Percentiles rank a stretch among this genome's conserved stretches.
These are phyloP conservation scores for Epistrophe eligans DNA, from an alignment of 2,888 invertebrate genomes.

Conservation along the genomic window DNA sequence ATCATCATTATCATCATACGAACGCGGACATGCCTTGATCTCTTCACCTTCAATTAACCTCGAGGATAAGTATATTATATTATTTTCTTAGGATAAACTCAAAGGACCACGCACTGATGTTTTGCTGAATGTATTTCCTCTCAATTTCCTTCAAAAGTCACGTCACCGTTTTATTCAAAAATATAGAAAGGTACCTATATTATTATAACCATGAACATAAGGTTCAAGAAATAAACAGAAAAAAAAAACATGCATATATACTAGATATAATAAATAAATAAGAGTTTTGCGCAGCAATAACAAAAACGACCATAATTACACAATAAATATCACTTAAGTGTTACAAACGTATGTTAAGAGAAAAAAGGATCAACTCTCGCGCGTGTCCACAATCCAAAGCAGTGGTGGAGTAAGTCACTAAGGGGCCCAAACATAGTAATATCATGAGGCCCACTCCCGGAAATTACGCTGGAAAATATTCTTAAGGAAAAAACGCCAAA, in stretches of 20 bases:
- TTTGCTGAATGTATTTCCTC: background rate
- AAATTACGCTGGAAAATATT: no score
- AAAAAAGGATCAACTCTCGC: constrained; percentile 66
- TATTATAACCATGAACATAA: constrained; percentile 23
- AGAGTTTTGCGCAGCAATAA: constrained; percentile 68
- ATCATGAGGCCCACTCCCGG: no score
- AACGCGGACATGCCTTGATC: constrained; percentile 50
- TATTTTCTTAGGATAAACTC: constrained; percentile 60
- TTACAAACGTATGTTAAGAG: constrained; percentile 41
- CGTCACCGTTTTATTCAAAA: constrained; percentile 34
- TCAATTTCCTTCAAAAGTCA: constrained; percentile 58
- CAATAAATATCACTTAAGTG: constrained; percentile 73
- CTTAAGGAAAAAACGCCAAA: no score
- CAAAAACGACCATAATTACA: constrained; percentile 68
- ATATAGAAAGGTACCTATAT: constrained; percentile 16
- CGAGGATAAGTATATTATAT: constrained; percentile 36
- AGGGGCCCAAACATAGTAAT: background rate
- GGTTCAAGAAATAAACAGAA: constrained; percentile 31
- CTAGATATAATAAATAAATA: constrained; percentile 50
- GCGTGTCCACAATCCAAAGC: constrained; percentile 55
- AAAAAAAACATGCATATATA: background rate
- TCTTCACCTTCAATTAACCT: constrained; percentile 67
- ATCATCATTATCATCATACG: constrained; percentile 1
- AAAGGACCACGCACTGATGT: constrained; percentile 57
- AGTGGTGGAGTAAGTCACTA: background rate